Conservation (phyloP, 2,888 invertebrate species). For the Leptinotarsa rubiginosa region DNA sequence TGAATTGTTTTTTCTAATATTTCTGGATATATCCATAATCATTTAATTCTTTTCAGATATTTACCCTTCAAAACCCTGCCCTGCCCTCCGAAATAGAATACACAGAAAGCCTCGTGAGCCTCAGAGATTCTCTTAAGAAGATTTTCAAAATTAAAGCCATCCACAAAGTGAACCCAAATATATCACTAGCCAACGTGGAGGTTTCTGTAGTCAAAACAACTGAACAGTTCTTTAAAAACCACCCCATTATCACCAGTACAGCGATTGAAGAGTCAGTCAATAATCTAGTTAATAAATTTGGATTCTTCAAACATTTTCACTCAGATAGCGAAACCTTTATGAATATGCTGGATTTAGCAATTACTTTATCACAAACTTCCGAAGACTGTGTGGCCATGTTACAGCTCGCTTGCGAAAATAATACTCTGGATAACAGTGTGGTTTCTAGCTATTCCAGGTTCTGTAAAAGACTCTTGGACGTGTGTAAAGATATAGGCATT, state of each 20-base stretch:
- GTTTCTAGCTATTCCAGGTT: constrained; percentile 55
- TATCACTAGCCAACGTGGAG: constrained; percentile 68
- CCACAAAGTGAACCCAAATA: constrained; percentile 58
- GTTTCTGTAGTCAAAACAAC: constrained; percentile 73
- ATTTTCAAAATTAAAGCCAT: constrained; percentile 62
- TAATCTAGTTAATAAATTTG: constrained; percentile 45
- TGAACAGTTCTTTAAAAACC: constrained; percentile 68
- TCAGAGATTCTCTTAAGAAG: constrained; percentile 57
- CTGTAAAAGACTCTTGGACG: constrained; percentile 53
- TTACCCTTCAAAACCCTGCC: constrained; percentile 74
- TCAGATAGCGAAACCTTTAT: constrained; percentile 63
- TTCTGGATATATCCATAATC: background rate
- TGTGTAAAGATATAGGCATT: constrained; percentile 52
- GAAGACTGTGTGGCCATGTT: constrained; percentile 57
- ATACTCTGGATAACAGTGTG: constrained; percentile 44
- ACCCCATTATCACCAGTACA: constrained; percentile 55
- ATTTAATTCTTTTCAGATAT: constrained; percentile 70
- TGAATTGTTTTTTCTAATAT: too few species aligned
- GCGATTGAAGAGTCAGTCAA: constrained; percentile 54
- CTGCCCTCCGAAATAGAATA: constrained; percentile 77
- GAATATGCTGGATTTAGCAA: constrained; percentile 62
- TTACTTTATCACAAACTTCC: constrained; percentile 56
- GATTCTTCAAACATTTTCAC: constrained; percentile 54
- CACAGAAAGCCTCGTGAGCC: constrained; percentile 73
- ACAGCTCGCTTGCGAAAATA: constrained; percentile 51